Conservation (phyloP, 2,888 invertebrate genomes). For the Anodontia alba region DNA sequence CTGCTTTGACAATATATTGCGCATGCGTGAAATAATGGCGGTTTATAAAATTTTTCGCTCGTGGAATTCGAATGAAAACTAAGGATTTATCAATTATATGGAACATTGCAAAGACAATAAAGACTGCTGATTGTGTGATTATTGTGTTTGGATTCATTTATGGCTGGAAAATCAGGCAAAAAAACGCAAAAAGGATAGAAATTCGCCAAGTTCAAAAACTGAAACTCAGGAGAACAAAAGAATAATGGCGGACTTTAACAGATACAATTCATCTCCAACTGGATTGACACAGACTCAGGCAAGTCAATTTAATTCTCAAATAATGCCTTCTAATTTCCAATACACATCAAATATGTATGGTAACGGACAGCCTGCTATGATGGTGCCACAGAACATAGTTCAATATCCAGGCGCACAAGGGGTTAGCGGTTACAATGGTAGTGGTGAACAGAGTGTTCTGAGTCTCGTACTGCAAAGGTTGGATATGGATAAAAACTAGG, state of each 20-base stretch:
- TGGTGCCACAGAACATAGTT: not conserved
- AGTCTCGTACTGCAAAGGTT: constrained; percentile 4
- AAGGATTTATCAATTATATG: not conserved
- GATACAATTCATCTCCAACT: not conserved
- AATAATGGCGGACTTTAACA: not conserved
- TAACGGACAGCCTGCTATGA: not conserved
- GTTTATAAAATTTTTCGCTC: not conserved
- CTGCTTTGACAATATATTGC: too few relatives aligned
- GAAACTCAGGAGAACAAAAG: not conserved
- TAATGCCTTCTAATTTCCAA: not conserved
- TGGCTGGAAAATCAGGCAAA: not conserved
- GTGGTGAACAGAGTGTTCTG: not conserved
- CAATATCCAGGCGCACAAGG: not conserved
- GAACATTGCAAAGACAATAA: not conserved
- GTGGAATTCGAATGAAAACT: not conserved
- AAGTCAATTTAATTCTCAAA: not conserved
- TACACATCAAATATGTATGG: not conserved
- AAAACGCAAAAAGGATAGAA: not conserved
- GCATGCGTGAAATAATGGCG: not conserved
- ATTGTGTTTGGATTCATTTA: not conserved
- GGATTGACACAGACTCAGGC: not conserved
- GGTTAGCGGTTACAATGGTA: not conserved
- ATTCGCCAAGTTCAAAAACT: not conserved
- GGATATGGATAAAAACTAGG: constrained; percentile 13
- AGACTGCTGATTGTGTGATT: not conserved